phyloP scores from a whole-genome alignment of 2,113 vertebrate species.

The Odocoileus virginianus region DNA sequence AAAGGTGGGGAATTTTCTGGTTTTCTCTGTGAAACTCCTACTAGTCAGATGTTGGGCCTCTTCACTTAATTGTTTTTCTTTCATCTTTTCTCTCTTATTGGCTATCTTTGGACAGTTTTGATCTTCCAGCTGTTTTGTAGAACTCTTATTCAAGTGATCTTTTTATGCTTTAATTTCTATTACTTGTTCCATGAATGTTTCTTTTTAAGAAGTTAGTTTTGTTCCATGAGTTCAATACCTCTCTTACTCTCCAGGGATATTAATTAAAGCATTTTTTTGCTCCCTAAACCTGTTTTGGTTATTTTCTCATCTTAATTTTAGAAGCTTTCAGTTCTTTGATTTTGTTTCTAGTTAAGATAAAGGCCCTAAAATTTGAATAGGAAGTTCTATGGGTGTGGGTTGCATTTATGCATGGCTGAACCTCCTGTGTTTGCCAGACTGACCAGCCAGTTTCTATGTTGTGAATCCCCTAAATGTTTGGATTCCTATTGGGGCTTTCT shows the following conservation, averaged over 20 bases:
- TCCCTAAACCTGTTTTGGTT: neutral
- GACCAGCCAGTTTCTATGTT: neutral
- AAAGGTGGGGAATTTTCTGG: neutral
- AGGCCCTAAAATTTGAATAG: neutral
- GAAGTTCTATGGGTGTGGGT: neutral
- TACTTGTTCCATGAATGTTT: neutral
- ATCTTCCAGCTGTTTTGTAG: neutral
- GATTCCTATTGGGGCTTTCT: neutral
- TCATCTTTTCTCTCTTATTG: neutral
- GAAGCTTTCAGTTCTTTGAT: neutral
- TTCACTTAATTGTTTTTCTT: neutral
- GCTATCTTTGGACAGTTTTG: constrained; percentile 23
- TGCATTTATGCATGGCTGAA: neutral
- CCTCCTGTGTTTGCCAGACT: neutral
- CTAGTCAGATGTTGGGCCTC: neutral
- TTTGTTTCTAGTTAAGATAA: constrained; percentile 5
- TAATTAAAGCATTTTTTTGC: neutral
- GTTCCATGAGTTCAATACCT: neutral
- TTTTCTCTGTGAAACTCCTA: neutral
- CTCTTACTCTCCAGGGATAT: neutral
- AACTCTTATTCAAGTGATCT: neutral
- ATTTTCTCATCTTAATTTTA: constrained; percentile 24
- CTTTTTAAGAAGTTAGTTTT: neutral
- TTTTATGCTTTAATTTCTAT: neutral
- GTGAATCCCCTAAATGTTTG: neutral